Conservation (phyloP, 2,113 vertebrate genomes). For the Neotoma lepida region DNA sequence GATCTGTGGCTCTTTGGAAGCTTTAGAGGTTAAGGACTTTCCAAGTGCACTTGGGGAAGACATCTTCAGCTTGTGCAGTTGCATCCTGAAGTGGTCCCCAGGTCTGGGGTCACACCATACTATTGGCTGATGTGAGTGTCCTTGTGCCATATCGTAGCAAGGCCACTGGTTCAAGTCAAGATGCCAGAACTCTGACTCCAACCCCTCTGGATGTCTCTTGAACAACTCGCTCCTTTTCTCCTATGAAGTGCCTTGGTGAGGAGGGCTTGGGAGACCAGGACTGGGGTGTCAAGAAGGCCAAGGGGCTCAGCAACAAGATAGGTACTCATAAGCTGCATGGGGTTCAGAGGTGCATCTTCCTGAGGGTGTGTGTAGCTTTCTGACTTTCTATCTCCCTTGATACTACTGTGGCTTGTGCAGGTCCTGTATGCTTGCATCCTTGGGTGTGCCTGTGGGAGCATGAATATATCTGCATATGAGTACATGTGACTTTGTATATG, state of each 20-base stretch:
- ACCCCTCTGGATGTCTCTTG: background rate
- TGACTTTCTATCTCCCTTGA: background rate
- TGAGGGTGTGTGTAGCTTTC: background rate
- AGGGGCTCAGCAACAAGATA: background rate
- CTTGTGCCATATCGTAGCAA: background rate
- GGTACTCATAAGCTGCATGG: background rate
- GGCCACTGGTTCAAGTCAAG: background rate
- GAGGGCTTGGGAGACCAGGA: background rate
- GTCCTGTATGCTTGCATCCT: fast-evolving
- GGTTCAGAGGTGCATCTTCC: background rate
- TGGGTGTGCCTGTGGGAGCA: background rate
- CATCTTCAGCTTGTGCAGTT: background rate
- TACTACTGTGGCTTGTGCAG: background rate
- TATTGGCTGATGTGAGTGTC: fast-evolving
- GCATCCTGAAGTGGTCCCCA: background rate
- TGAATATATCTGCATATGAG: background rate
- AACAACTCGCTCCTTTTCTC: background rate
- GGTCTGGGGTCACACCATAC: background rate
- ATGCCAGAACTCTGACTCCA: background rate
- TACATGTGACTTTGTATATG: background rate
- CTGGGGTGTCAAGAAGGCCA: background rate
- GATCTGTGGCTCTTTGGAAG: background rate
- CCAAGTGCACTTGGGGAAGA: background rate
- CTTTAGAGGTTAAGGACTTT: background rate
- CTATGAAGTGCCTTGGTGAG: background rate